Base-by-base conservation (phyloP, 1,140 invertebrate genomes). In the Bombus sibiricus region DNA sequence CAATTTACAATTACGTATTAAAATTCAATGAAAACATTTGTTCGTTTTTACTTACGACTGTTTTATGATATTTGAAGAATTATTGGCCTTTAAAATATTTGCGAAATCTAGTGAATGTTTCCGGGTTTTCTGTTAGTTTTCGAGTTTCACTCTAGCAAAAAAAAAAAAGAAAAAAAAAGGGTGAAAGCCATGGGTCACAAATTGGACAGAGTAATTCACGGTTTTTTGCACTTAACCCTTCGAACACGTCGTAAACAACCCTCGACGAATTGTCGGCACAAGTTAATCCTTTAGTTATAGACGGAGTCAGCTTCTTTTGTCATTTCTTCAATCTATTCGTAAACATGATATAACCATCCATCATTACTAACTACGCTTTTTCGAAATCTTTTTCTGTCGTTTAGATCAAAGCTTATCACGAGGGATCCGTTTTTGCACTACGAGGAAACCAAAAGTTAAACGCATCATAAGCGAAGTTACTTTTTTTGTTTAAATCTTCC, bases 391-490 rank as follows among this genome's bases (percentile, higher is more conserved):
- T 89, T 90, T 90, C 74, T 32, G 12, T 10, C n/a, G 34, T 18
- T 43, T 10, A 18, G 53, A 76, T 34, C 53, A 59, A 43, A 80
- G 32, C 64, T 41, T 18, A 8, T 41, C 80, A 81, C 57, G 9
- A 57, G 57, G 69, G n/a, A 25, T 53, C 22, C 10, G 47, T n/a
- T 84, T 81, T 81, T 88, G 12, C 73, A 10, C 68, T 22, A 6
- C 13, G 10, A 71, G 12, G 1, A 76, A 83, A 62, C 62, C 37
- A 64, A 83, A 76, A 88, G 69, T 86, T 85, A 83, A 89, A 37
- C 18, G 64, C 41, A 69, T 76, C 66, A 68, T 89, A 75, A 91
- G 66, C 73, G 74, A n/a, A 91, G 85, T 89, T 86, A 71, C n/a
- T 87, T 89, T 89, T 91, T 90, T 41, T 25, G 32, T 68, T 37